Conservation (phyloP, 2,888 invertebrate species). For the Blera fallax region DNA sequence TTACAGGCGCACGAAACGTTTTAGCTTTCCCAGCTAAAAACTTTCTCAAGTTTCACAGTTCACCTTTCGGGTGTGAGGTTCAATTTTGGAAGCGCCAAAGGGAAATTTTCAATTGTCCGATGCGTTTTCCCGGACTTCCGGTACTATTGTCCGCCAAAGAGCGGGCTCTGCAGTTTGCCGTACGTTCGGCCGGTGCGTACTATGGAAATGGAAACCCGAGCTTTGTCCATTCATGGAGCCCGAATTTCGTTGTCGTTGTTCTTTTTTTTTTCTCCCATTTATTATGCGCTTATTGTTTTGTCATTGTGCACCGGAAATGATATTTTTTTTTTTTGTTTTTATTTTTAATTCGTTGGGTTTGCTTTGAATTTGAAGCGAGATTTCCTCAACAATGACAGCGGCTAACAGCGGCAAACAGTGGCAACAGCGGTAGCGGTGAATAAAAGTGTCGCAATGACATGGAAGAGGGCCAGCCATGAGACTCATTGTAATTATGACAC, state of each 20-base stretch:
- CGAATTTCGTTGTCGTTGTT: slow-evolving; percentile 26
- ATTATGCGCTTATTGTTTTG: slow-evolving; percentile 67
- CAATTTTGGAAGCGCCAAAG: neutral
- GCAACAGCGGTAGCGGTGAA: neutral
- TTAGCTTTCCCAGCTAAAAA: neutral
- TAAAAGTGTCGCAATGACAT: slow-evolving; percentile 45
- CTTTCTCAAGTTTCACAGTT: slow-evolving; percentile 47
- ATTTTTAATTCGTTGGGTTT: no score
- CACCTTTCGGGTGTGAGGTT: neutral
- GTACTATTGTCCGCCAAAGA: slow-evolving; percentile 20
- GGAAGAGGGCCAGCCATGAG: slow-evolving; percentile 38
- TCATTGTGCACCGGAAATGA: slow-evolving; percentile 64
- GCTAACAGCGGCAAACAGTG: no score
- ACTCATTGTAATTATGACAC: slow-evolving; percentile 54
- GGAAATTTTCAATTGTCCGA: slow-evolving; percentile 25
- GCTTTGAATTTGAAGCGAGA: neutral
- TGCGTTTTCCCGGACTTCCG: slow-evolving; percentile 62
- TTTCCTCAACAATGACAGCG: neutral
- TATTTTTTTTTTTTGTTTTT: slow-evolving; percentile 10
- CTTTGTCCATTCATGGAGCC: slow-evolving; percentile 44
- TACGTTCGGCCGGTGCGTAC: neutral
- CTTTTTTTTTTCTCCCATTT: slow-evolving; percentile 30
- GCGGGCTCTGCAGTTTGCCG: slow-evolving; percentile 19
- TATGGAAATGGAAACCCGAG: slow-evolving; percentile 53
- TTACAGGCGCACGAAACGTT: neutral